Evolutionary conservation across 2,113 vertebrate genomes (phyloP).

Genomic region (Ammodytes dubius): DNA sequence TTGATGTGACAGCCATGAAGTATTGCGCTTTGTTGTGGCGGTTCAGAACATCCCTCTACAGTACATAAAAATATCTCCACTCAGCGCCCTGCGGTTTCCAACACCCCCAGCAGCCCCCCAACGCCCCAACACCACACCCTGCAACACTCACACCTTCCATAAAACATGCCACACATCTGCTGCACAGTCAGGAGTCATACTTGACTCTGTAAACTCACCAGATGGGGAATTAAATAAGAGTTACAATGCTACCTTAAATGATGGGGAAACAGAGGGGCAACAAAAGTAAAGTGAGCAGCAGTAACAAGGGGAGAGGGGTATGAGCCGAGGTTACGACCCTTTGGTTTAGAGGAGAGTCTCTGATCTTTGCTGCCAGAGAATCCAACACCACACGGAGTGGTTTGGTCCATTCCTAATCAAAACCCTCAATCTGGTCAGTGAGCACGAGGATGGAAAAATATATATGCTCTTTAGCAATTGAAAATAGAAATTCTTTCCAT

Average conservation of each 20-base stretch:
- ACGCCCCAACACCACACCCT: slow-evolving; percentile 49
- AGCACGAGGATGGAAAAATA: no score
- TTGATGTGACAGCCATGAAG: slow-evolving; percentile 53
- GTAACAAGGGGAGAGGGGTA: slow-evolving; percentile 52
- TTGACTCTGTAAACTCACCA: slow-evolving; percentile 84
- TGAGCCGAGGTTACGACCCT: slow-evolving; percentile 56
- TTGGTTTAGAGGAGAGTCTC: slow-evolving; percentile 38
- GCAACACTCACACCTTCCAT: slow-evolving; percentile 76
- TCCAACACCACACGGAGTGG: slow-evolving; percentile 14
- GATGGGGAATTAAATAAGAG: slow-evolving; percentile 82
- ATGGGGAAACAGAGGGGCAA: slow-evolving; percentile 70
- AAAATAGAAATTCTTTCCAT: not conserved
- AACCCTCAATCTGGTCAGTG: not conserved
- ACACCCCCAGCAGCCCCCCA: slow-evolving; percentile 54
- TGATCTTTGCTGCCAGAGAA: slow-evolving; percentile 39
- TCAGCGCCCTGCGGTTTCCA: slow-evolving; percentile 54
- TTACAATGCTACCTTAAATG: slow-evolving; percentile 78
- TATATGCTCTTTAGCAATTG: not conserved
- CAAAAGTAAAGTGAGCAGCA: slow-evolving; percentile 63
- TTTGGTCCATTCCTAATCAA: not conserved
- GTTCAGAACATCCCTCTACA: slow-evolving; percentile 68
- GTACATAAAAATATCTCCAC: slow-evolving; percentile 79
- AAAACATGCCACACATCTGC: slow-evolving; percentile 85
- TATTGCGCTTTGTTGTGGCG: slow-evolving; percentile 69
- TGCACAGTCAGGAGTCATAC: slow-evolving; percentile 81